Base-by-base conservation (phyloP, 2,113 vertebrate species). In the Xenopus tropicalis region DNA sequence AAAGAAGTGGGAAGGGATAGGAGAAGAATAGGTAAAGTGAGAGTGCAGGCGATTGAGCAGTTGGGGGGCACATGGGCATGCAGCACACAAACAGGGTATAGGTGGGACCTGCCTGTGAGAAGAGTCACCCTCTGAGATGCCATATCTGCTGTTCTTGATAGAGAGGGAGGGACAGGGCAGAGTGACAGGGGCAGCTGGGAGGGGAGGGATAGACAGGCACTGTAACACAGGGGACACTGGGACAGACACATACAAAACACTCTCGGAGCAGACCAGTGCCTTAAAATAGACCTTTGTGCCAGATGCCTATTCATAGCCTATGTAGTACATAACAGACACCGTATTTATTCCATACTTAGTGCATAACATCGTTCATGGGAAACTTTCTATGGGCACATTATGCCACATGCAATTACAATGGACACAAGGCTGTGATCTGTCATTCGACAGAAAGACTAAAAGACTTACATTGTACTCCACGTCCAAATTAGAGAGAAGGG, bases 101-200 rank as follows among this genome's bases (percentile, higher is more conserved):
- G 48, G 46, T 43, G 66, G 66, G 46, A 62, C 73, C 61, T 75
- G 73, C 73, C 73, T 75, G 73, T 22, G 20, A 75, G 58, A 44
- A 48, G 73, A 63, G 22, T 58, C 48, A 69, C 66, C 24, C 44
- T 69, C 66, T 22, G 4, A 37, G 73, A 10, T 43, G 57, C 66
- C 73, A 75, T 75, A 56, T 42, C 59, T 69, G 44, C 73, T 69
- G 16, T 75, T 66, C 42, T 25, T 56, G 17, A 46, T 13, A 22
- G 23, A 52, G 57, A 44, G 65, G 74, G 23, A 13, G 29, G 65
- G 12, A 20, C 19, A 25, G 23, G 67, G 21, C 42, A 71, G 68
- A 77, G 69, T 71, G 75, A 66, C 68, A 77, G 62, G 58, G 61
- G 22, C 68, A 71, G 75, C 69, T 71, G 75, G 23, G 42, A 59